These are phyloP conservation scores for Philopedon plagiatum DNA, from an alignment of 2,888 invertebrate species.

Conservation along the genomic window DNA sequence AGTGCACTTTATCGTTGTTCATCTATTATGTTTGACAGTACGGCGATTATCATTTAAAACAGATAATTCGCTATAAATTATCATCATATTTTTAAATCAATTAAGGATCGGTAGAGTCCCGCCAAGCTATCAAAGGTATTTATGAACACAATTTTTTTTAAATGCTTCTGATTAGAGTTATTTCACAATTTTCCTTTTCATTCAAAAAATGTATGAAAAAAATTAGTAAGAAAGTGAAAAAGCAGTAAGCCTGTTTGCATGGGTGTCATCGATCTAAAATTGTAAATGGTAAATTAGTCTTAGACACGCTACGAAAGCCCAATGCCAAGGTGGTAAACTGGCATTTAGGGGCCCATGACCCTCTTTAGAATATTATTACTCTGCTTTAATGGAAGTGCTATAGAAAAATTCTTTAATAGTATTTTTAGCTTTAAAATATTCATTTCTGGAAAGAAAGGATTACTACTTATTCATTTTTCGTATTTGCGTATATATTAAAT, in stretches of 20 bases:
- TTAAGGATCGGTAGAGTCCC: too few species aligned
- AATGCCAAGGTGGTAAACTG: conserved; percentile 34
- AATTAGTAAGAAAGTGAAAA: conserved; percentile 16
- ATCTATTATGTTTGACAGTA: not conserved
- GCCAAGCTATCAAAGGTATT: too few species aligned
- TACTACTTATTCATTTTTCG: not conserved
- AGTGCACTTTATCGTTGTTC: not conserved
- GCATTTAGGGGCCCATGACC: conserved; percentile 29
- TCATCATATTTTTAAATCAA: not conserved
- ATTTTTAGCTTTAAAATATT: not conserved
- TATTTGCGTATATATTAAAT: not conserved
- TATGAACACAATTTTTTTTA: too few species aligned
- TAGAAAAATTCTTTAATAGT: not conserved
- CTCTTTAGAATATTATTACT: conserved; percentile 11
- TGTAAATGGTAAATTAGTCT: conserved; percentile 28
- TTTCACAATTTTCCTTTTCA: too few species aligned
- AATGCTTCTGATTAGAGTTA: not conserved
- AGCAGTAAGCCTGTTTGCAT: conserved; percentile 15
- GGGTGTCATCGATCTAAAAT: conserved; percentile 31
- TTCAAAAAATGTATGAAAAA: not conserved
- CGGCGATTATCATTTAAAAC: too few species aligned
- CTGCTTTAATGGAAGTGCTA: conserved; percentile 11
- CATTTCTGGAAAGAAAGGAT: not conserved
- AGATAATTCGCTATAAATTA: too few species aligned
- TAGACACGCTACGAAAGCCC: conserved; percentile 19